Evolutionary conservation across 2,888 invertebrate species (phyloP).

Genomic region (Drosophila austrosaltans): DNA sequence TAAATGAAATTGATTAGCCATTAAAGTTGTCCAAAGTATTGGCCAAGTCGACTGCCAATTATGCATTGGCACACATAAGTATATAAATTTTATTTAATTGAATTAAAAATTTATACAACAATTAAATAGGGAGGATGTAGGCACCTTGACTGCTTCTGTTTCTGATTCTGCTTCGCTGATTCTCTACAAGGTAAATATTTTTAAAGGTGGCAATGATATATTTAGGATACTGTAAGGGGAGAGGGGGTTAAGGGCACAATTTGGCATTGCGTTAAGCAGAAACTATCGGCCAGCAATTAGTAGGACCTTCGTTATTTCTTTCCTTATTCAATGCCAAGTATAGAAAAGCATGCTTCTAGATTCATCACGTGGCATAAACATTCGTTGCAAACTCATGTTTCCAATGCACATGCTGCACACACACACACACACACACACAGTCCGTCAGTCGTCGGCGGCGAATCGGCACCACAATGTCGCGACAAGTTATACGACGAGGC

Average conservation of each 20-base stretch:
- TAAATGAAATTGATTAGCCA: neutral
- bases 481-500: constrained; percentile 8
- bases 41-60: neutral
- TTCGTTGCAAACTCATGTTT: constrained; percentile 12
- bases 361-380: constrained; percentile 12
- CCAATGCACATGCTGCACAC: neutral
- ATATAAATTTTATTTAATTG: constrained; percentile 30
- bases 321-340: neutral
- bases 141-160: constrained; percentile 36
- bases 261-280: constrained; percentile 6
- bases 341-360: neutral
- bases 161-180: constrained; percentile 44
- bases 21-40: too few relatives aligned
- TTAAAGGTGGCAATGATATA: constrained; percentile 1
- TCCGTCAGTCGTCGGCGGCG: neutral
- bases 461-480: constrained; percentile 8
- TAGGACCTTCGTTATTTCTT: constrained; percentile 3
- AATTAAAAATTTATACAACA: constrained; percentile 40
- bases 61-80: neutral
- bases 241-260: neutral
- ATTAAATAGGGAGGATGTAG: constrained; percentile 55
- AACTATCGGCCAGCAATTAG: too few relatives aligned
- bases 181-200: constrained; percentile 14
- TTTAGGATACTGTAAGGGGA: constrained; percentile 2
- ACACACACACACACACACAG: too few relatives aligned